A percentile compares a stretch with the other conserved stretches of the same genome.
Evolutionary conservation across 2,888 invertebrate species (phyloP).

Genomic region (Sphaeridia pumilis): DNA sequence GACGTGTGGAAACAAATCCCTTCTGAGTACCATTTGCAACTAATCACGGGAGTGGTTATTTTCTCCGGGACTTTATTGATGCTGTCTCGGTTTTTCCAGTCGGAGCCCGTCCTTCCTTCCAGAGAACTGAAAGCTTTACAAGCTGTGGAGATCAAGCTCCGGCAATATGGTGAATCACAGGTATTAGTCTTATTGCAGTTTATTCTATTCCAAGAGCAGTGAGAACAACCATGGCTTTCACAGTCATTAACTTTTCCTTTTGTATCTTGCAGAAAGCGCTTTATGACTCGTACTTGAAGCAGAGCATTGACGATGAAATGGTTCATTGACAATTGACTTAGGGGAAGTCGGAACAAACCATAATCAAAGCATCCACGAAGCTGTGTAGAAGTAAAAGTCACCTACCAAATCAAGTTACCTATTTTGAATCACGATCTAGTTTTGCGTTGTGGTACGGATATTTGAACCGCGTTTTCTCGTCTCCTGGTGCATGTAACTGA

Average conservation of each 20-base stretch:
- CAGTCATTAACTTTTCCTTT: not conserved
- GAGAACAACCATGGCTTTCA: not conserved
- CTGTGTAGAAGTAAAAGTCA: too few relatives aligned
- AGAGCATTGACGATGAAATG: constrained; percentile 14
- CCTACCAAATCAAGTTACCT: too few relatives aligned
- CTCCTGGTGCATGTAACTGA: too few relatives aligned
- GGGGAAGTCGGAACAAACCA: too few relatives aligned
- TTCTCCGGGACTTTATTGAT: constrained; percentile 29
- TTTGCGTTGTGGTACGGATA: too few relatives aligned
- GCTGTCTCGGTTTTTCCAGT: constrained; percentile 24
- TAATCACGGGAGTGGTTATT: constrained; percentile 25
- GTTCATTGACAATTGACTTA: too few relatives aligned
- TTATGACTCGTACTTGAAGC: constrained; percentile 15
- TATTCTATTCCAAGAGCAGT: not conserved
- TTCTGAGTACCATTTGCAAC: constrained; percentile 26
- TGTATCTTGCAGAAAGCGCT: constrained; percentile 9
- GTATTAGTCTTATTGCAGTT: constrained; percentile 7
- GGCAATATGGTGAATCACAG: constrained; percentile 21
- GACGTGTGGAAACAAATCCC: constrained; percentile 26
- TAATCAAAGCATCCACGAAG: too few relatives aligned
- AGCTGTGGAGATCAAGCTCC: constrained; percentile 21
- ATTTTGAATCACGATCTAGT: too few relatives aligned
- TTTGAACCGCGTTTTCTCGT: too few relatives aligned
- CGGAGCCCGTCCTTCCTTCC: constrained; percentile 21
- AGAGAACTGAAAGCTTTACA: constrained; percentile 24